Evolutionary conservation across 2,113 vertebrate species (phyloP).

Genomic region (Bubalus kerabau): DNA sequence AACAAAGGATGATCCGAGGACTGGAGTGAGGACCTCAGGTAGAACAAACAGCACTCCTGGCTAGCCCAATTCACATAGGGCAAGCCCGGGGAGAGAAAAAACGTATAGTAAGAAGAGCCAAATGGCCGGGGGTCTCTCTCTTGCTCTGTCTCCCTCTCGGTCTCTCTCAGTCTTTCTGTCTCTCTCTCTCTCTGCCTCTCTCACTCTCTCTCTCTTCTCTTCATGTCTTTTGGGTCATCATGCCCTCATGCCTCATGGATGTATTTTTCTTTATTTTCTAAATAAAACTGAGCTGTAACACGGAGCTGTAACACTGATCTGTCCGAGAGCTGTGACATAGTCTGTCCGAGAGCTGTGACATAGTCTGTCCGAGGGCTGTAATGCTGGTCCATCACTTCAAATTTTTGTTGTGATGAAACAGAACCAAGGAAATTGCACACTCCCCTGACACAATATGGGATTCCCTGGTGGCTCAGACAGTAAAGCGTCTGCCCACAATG

Average conservation of each 20-base stretch:
- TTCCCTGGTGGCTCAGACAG: background rate
- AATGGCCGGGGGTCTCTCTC: background rate
- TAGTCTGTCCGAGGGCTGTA: background rate
- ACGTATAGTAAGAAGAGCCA: background rate
- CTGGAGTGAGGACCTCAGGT: background rate
- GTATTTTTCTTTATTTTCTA: background rate
- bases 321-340: background rate
- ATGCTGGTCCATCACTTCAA: background rate
- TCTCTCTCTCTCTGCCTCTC: too few species aligned
- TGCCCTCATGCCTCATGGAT: background rate
- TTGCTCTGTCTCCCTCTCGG: rapidly evolving
- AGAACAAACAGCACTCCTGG: background rate
- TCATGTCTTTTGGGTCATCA: background rate
- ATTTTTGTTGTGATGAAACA: background rate
- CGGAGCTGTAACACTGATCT: background rate
- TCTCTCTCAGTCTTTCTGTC: rapidly evolving
- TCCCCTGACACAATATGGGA: background rate
- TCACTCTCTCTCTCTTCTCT: background rate
- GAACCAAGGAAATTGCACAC: background rate
- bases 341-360: background rate
- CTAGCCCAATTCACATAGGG: background rate
- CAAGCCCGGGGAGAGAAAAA: background rate
- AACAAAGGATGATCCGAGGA: background rate
- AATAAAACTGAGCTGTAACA: background rate
- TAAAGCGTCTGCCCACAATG: background rate